Evolutionary conservation across 2,797 vertebrate species (phyloP), one percentile per base, ranked within the genome.

Genomic region (Manis javanica): DNA sequence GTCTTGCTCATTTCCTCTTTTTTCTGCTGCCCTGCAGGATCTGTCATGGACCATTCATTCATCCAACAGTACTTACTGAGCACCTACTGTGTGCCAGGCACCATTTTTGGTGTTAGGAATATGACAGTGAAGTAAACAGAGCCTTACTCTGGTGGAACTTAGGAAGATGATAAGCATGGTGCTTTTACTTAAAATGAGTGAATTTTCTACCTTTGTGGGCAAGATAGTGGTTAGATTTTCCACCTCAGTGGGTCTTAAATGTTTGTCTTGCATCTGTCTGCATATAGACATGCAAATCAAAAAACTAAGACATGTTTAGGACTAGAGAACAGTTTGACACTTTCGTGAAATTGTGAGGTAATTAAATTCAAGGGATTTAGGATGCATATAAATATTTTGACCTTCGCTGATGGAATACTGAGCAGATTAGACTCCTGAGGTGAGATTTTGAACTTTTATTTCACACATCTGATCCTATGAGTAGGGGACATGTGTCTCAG

Each of bases 381-480:
- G 34, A 64, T 31, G 29, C 31, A 4, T 71, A 29, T 81, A 75
- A 87, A 59, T 94, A 87, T 59, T 95, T 74, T 90, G 71, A 71
- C 77, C 83, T 92, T 91, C 61, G 16, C 21, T 71, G 29, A 53
- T 34, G 19, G 79, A 69, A 39, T 23, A 13, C 31, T 61, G 12
- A 63, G n/a, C 14, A 90, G 93, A 86, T 77, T 88, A 46, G 90
- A 87, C 57, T 84, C 51, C 37, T 69, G 42, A 92, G 53, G 24
- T 69, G 9, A n/a, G 37, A 42, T 92, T 96, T 83, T 74, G 77
- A 85, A 90, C 63, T 74, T 91, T 77, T 31, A 61, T 81, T 61
- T 11, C n/a, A 74, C 77, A 59, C 5, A 4, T 21, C 24, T 26
- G 63, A 61, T 87, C 75, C 23, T 88, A 5, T 82, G 66, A 86